Evolutionary conservation across 2,888 invertebrate genomes (phyloP).

Genomic region (Cephus sareptanus): DNA sequence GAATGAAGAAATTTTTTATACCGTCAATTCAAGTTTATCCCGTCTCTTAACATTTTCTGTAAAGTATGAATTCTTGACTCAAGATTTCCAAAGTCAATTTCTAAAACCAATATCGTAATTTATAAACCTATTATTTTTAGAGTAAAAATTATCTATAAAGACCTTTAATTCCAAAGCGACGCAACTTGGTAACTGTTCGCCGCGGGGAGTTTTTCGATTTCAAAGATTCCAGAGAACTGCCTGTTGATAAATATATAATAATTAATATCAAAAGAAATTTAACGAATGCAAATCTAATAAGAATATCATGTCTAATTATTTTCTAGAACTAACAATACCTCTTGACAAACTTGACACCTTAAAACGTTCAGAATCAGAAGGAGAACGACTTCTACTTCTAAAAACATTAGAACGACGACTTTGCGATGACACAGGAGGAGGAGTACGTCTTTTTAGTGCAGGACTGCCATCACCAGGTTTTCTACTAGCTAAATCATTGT

Average conservation of each 20-base stretch:
- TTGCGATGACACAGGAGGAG: constrained; percentile 31
- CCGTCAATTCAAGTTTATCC: constrained; percentile 46
- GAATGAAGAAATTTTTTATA: constrained; percentile 12
- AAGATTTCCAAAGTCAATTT: constrained; percentile 60
- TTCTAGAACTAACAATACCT: constrained; percentile 24
- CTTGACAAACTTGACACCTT: constrained; percentile 42
- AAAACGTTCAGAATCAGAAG: constrained; percentile 38
- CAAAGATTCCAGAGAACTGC: constrained; percentile 41
- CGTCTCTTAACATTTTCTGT: constrained; percentile 62
- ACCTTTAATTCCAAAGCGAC: constrained; percentile 35
- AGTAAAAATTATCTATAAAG: background rate
- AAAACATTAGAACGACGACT: constrained; percentile 29
- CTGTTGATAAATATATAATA: constrained; percentile 14
- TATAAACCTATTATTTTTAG: background rate
- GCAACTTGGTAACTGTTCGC: constrained; percentile 28
- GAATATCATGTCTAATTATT: background rate
- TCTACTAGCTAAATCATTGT: constrained; percentile 32
- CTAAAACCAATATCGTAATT: constrained; percentile 31
- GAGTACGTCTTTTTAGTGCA: constrained; percentile 29
- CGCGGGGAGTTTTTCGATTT: constrained; percentile 37
- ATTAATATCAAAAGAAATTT: background rate
- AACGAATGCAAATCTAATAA: background rate
- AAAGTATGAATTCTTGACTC: constrained; percentile 64
- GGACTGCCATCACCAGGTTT: constrained; percentile 36
- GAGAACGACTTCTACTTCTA: constrained; percentile 44